Conservation (phyloP, 2,888 invertebrate species). For the Anodontia alba region DNA sequence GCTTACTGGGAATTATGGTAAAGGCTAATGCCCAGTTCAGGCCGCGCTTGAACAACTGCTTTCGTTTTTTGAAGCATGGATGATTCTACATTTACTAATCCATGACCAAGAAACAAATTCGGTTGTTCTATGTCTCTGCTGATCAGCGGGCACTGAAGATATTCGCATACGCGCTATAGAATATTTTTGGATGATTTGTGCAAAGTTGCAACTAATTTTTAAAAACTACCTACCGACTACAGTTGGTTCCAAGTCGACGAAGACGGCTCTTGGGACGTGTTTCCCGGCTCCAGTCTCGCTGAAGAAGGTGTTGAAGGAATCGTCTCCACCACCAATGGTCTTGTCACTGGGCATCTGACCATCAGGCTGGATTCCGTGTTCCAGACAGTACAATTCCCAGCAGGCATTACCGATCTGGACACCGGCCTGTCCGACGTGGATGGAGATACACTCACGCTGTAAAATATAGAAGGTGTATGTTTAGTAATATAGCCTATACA, state of each 20-base stretch:
- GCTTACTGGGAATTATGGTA: too few relatives aligned
- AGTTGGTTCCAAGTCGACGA: slow-evolving; percentile 98
- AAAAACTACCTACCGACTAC: slow-evolving; percentile 89
- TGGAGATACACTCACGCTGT: slow-evolving; percentile 83
- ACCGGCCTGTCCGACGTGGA: slow-evolving; percentile 86
- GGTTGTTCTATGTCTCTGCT: too few relatives aligned
- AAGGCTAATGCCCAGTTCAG: too few relatives aligned
- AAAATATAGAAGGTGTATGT: background rate
- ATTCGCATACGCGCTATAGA: too few relatives aligned
- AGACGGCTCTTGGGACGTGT: slow-evolving; percentile 96
- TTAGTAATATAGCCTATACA: too few relatives aligned
- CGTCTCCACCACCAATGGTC: slow-evolving; percentile 90
- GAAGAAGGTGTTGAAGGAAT: slow-evolving; percentile 92
- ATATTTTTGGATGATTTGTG: background rate
- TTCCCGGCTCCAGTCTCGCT: slow-evolving; percentile 97
- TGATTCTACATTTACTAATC: too few relatives aligned
- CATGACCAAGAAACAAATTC: too few relatives aligned
- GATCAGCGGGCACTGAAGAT: too few relatives aligned
- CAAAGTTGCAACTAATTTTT: too few relatives aligned
- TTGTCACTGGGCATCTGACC: slow-evolving; percentile 91
- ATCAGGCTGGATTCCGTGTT: slow-evolving; percentile 87
- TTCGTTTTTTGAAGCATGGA: too few relatives aligned
- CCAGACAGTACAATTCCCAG: slow-evolving; percentile 87
- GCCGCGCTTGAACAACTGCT: too few relatives aligned
- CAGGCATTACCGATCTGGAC: slow-evolving; percentile 87